Percentiles rank a stretch among this genome's conserved stretches.
These are phyloP conservation scores for Sebastes kiyomatsui DNA, from an alignment of 2,797 vertebrate genomes.

Conservation along the genomic window DNA sequence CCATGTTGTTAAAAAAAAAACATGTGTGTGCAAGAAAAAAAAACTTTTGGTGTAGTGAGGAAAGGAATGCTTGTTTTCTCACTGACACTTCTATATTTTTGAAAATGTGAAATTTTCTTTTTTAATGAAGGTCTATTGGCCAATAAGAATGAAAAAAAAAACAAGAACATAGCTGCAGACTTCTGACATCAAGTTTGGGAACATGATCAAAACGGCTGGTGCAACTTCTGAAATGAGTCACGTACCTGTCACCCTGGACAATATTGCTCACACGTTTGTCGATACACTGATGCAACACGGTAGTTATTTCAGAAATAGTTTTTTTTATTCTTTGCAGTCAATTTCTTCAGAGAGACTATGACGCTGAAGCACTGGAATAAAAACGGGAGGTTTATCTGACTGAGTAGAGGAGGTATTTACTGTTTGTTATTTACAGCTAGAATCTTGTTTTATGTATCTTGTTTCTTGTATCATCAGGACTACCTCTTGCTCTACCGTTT, in stretches of 20 bases:
- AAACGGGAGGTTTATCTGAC: not conserved
- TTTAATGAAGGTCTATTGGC: not conserved
- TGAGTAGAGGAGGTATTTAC: not conserved
- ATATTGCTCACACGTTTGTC: constrained; percentile 23
- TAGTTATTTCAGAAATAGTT: constrained; percentile 38
- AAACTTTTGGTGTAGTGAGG: not conserved
- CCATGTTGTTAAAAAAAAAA: constrained; percentile 3
- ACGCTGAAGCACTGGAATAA: not conserved
- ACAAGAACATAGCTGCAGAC: not conserved
- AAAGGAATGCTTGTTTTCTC: not conserved
- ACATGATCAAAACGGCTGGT: constrained; percentile 2
- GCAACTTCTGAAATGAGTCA: constrained; percentile 18
- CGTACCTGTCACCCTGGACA: constrained; percentile 19
- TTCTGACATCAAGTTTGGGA: not conserved
- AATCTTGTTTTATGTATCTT: not conserved
- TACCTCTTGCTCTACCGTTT: not conserved
- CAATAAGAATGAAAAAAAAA: not conserved
- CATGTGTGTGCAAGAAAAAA: not conserved
- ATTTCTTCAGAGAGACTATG: not conserved
- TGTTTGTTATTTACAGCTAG: not conserved
- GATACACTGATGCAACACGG: constrained; percentile 53
- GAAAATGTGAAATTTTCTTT: not conserved
- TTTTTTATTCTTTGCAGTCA: constrained; percentile 2
- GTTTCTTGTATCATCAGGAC: not conserved
- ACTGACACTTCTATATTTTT: not conserved